phyloP scores from a whole-genome alignment of 2,113 vertebrate species.

The Charina bottae region DNA sequence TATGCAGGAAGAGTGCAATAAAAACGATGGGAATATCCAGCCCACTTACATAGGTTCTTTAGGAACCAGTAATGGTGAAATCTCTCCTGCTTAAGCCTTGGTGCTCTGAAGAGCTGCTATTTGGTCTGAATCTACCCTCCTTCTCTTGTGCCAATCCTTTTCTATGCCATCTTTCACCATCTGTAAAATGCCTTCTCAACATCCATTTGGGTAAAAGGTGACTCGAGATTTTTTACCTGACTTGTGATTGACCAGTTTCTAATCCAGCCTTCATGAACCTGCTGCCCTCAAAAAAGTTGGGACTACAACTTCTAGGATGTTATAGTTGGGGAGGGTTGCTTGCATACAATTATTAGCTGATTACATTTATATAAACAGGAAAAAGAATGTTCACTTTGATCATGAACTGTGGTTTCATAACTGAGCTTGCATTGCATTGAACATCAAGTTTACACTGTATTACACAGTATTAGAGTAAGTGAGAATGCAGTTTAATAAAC shows the following conservation, averaged over 20 bases:
- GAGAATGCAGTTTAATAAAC: background rate
- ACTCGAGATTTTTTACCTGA: background rate
- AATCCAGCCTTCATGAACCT: background rate
- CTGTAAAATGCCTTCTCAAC: background rate
- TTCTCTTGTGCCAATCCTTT: background rate
- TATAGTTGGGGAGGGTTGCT: background rate
- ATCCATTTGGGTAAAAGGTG: background rate
- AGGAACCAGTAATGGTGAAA: background rate
- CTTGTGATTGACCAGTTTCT: background rate
- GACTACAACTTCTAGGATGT: background rate
- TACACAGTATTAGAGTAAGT: background rate
- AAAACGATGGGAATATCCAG: background rate
- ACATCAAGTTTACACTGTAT: background rate
- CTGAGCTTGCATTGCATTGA: background rate
- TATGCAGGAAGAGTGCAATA: background rate
- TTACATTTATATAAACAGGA: background rate
- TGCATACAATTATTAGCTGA: background rate
- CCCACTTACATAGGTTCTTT: background rate
- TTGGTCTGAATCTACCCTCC: background rate
- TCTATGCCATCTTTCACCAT: background rate
- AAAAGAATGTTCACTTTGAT: background rate
- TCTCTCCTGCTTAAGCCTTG: background rate
- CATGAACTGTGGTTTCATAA: background rate
- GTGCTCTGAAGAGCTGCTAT: background rate
- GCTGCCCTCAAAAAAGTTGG: background rate